phyloP scores from a whole-genome alignment of 2,797 vertebrate species.

The Carduelis carduelis region DNA sequence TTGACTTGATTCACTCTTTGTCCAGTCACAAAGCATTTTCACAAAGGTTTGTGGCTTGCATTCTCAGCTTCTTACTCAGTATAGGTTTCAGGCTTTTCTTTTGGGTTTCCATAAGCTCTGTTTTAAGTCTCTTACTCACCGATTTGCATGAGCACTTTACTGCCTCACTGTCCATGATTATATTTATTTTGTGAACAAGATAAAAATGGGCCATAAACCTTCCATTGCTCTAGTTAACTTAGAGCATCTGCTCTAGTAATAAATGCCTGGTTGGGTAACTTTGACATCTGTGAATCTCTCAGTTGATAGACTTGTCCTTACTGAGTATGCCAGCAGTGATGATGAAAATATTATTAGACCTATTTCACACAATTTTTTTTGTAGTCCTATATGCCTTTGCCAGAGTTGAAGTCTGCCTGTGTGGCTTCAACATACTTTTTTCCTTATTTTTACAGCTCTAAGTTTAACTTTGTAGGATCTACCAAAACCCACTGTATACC shows the following conservation, averaged over 20 bases:
- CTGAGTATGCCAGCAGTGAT: not conserved
- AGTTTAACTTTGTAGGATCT: not conserved
- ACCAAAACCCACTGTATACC: not conserved
- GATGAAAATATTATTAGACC: not conserved
- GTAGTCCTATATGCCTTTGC: not conserved
- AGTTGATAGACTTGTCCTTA: not conserved
- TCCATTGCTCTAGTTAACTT: not conserved
- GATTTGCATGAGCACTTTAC: not conserved
- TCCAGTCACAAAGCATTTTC: not conserved
- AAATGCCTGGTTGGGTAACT: conserved; percentile 1
- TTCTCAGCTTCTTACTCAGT: not conserved
- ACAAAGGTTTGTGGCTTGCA: not conserved
- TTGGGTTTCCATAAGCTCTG: not conserved
- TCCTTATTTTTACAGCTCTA: not conserved
- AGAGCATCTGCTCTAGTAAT: conserved; percentile 22
- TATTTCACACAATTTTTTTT: not conserved
- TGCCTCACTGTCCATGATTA: not conserved
- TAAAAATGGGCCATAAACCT: conserved; percentile 33
- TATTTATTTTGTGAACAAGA: conserved; percentile 20
- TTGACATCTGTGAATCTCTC: conserved; percentile 39
- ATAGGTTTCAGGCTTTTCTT: not conserved
- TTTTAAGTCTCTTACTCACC: not conserved
- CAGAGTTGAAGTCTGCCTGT: not conserved
- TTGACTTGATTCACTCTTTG: not conserved
- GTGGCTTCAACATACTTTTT: not conserved